Evolutionary conservation across 2,888 invertebrate genomes (phyloP).

Genomic region (Pandemis cinnamomeana): DNA sequence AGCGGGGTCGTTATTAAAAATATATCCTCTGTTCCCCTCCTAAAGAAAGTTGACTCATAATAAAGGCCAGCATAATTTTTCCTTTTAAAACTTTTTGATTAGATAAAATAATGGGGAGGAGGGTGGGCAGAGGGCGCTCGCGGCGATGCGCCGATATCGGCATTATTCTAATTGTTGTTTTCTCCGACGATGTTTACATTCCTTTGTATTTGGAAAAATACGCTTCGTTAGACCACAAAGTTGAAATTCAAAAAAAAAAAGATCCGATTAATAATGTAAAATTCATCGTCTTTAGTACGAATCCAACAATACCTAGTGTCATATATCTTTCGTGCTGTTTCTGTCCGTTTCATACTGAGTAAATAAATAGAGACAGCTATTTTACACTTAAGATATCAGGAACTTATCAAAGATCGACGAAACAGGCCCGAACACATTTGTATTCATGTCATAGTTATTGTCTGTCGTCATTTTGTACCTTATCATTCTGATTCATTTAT

Average conservation of each 20-base stretch:
- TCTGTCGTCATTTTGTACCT: too few relatives aligned
- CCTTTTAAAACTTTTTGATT: slow-evolving; percentile 86
- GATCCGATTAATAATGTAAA: slow-evolving; percentile 8
- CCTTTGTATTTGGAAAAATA: slow-evolving; percentile 69
- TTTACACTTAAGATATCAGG: too few relatives aligned
- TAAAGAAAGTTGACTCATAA: slow-evolving; percentile 83
- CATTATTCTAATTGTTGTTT: slow-evolving; percentile 82
- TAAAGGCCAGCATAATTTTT: slow-evolving; percentile 85
- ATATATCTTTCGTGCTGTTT: not conserved
- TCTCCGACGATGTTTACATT: slow-evolving; percentile 74
- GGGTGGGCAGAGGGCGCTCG: slow-evolving; percentile 67
- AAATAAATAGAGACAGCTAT: too few relatives aligned
- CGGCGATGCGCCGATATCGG: slow-evolving; percentile 79
- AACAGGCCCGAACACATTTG: too few relatives aligned
- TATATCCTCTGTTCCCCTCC: slow-evolving; percentile 79
- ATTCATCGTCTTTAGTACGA: not conserved
- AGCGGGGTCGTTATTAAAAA: slow-evolving; percentile 82
- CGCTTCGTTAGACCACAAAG: slow-evolving; percentile 55
- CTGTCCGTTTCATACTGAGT: too few relatives aligned
- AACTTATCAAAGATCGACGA: too few relatives aligned
- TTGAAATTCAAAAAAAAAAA: slow-evolving; percentile 31
- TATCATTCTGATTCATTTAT: too few relatives aligned
- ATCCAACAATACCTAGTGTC: not conserved
- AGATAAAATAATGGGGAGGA: slow-evolving; percentile 85
- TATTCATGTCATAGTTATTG: too few relatives aligned